Conservation (phyloP, 2,888 invertebrate species). For the Linyphia triangularis region DNA sequence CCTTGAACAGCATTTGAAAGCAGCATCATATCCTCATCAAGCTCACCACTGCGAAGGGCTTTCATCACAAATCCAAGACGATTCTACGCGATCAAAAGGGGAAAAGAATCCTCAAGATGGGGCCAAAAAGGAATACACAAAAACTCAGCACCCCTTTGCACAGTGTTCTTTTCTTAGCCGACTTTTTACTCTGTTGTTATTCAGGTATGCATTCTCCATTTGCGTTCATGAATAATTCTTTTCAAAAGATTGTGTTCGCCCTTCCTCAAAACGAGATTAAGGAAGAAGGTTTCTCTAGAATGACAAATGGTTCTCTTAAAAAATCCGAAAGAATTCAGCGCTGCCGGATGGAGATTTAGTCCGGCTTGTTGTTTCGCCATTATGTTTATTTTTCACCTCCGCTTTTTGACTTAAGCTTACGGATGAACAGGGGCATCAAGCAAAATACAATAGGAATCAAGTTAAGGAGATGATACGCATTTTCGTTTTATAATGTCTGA, state of each 20-base stretch:
- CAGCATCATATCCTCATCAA: neutral
- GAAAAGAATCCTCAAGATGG: neutral
- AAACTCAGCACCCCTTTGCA: neutral
- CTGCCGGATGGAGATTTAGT: neutral
- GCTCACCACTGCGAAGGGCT: neutral
- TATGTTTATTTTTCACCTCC: neutral
- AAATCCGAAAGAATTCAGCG: neutral
- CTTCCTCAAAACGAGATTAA: constrained; percentile 41
- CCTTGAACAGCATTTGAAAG: neutral
- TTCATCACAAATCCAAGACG: neutral
- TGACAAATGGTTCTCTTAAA: neutral
- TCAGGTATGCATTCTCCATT: constrained; percentile 27
- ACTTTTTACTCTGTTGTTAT: constrained; percentile 18
- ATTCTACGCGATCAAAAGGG: neutral
- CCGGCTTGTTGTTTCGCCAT: neutral
- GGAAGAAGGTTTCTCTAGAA: neutral
- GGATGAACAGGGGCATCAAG: neutral
- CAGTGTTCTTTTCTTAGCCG: neutral
- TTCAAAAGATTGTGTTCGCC: constrained; percentile 3
- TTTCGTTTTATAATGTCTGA: neutral
- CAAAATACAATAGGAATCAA: neutral
- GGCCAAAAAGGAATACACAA: neutral
- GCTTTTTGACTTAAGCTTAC: neutral
- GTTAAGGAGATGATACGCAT: neutral
- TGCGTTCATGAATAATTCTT: constrained; percentile 57